Evolutionary conservation across 2,888 invertebrate species (phyloP).

Genomic region (Sialis lutaria): DNA sequence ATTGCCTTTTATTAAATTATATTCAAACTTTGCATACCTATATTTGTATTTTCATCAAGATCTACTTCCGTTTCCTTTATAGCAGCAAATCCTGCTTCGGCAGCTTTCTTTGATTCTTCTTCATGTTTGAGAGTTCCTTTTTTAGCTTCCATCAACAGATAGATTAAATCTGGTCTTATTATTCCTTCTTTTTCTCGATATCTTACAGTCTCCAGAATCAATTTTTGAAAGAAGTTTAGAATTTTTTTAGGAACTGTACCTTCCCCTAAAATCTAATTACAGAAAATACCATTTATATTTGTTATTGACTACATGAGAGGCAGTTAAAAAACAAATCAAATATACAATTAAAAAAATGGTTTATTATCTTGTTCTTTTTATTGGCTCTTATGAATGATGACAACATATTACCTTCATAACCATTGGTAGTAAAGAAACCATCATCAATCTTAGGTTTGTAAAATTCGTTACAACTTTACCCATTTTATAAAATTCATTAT

Average conservation of each 20-base stretch:
- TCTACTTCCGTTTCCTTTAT: no score
- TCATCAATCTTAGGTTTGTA: constrained; percentile 7
- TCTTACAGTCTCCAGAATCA: constrained; percentile 15
- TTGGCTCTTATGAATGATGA: constrained; percentile 3
- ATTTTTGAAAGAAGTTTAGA: constrained; percentile 11
- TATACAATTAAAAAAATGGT: no score
- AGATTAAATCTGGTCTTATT: constrained; percentile 22
- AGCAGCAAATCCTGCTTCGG: no score
- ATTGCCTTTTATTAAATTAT: no score
- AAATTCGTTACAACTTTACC: constrained; percentile 29
- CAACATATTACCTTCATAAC: constrained; percentile 4
- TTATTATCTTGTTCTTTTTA: no score
- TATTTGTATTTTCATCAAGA: no score
- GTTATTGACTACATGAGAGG: not conserved
- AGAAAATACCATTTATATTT: constrained; percentile 1
- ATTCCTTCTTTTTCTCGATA: constrained; percentile 16
- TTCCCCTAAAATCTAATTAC: constrained; percentile 8
- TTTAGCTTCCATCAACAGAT: constrained; percentile 19
- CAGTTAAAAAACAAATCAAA: not conserved
- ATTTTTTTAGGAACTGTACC: constrained; percentile 10
- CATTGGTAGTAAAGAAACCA: constrained; percentile 7
- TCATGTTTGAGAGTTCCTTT: constrained; percentile 1
- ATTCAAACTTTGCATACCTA: no score
- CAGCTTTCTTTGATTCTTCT: no score
- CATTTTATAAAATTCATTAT: constrained; percentile 35